A percentile compares a stretch with the other conserved stretches of the same genome.
Evolutionary conservation across 2,113 vertebrate genomes (phyloP).

Genomic region (Trichechus manatus): DNA sequence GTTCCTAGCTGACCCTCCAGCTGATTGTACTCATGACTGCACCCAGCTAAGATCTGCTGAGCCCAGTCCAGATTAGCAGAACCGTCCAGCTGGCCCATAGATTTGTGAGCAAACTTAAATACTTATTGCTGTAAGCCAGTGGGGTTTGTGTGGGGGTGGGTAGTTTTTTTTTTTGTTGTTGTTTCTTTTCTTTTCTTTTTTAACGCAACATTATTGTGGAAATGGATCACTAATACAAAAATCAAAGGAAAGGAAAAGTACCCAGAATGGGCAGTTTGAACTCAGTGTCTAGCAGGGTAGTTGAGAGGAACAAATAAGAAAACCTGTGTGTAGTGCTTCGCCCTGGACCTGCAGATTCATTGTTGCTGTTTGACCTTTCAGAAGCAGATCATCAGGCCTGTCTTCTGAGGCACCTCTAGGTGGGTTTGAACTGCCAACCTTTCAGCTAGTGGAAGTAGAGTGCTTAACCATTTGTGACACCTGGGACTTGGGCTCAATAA

Average conservation of each 20-base stretch:
- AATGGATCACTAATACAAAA: background rate
- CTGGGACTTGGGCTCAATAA: background rate
- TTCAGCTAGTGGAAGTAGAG: background rate
- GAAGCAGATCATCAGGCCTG: background rate
- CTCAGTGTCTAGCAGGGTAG: background rate
- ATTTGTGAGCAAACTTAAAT: background rate
- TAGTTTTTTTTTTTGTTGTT: background rate
- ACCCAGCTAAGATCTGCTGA: background rate
- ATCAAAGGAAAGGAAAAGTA: background rate
- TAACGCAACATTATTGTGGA: background rate
- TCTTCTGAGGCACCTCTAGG: background rate
- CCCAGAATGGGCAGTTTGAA: background rate
- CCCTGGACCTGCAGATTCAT: background rate
- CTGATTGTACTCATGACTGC: background rate
- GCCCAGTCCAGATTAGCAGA: background rate
- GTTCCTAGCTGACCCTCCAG: background rate
- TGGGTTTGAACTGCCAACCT: background rate
- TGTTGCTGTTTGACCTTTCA: background rate
- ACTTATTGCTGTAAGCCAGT: background rate
- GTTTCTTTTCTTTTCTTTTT: background rate
- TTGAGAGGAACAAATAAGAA: background rate
- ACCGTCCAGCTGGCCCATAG: background rate
- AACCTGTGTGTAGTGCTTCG: background rate
- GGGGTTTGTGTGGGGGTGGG: background rate
- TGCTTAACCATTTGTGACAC: background rate